Base-by-base conservation (phyloP, 2,797 vertebrate genomes). In the Chromis chromis region DNA sequence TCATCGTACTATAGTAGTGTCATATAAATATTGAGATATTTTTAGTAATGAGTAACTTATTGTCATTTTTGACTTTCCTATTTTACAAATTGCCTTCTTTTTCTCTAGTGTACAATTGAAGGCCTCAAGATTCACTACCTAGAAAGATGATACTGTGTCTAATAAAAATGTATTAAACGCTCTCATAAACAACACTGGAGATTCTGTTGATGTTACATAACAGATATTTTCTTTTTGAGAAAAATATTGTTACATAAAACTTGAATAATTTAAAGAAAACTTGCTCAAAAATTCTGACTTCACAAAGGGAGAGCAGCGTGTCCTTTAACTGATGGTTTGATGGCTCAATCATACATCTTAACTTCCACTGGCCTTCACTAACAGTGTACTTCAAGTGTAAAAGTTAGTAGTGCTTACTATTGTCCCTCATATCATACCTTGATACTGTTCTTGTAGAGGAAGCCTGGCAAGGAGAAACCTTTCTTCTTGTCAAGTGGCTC, bases 401-500 rank as follows among this genome's bases (percentile, higher is more conserved):
- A 11, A 21, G 24, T 10, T 4, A 44, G 1, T n/a, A 33, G 3
- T 6, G 4, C 17, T 48, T 28, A n/a, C 11, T 17, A 1, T 1
- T 22, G 6, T 1, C 6, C 8, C 5, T 33, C 24, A 1, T 10
- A 4, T 44, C 1, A 0, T 94, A 99, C 98, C 97, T 99, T 99
- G 90, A 99, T 97, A 82, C 97, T 98, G 93, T 96, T 96, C 93
- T 97, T 99, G 89, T 98, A 99, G 69, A 98, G 95, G 92, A 98
- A 99, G 74, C 97, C 96, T 0, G 98, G 98, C 94, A 96, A 94
- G 63, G 97, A 97, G 94, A 96, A 97, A 76, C 98, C 98, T 91
- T 96, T 98, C 93, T 98, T 99, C 93, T 97, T 99, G 91, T 99
- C 98, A 58, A 98, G 94, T 10, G 96, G 97, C 87, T 99, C 98